Evolutionary conservation across 2,888 invertebrate species (phyloP).

Genomic region (Shargacucullia verbasci): DNA sequence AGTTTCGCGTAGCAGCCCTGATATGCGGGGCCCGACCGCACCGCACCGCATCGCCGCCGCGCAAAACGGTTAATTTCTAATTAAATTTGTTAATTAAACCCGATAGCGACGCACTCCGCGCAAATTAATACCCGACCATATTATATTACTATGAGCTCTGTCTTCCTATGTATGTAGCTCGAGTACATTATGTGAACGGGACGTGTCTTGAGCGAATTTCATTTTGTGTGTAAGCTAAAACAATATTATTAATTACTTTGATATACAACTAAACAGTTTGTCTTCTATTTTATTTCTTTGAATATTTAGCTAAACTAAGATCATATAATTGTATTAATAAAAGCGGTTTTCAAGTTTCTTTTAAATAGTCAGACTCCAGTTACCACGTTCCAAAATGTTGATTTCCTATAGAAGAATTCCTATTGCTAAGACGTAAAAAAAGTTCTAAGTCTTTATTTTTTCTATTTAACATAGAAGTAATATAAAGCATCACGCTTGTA

Average conservation of each 20-base stretch:
- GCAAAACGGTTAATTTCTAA: slow-evolving; percentile 89
- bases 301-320: too few species aligned
- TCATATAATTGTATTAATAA: too few species aligned
- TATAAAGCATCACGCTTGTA: too few species aligned
- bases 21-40: slow-evolving; percentile 58
- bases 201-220: not conserved
- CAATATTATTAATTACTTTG: too few species aligned
- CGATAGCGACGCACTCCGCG: slow-evolving; percentile 74
- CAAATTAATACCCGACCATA: slow-evolving; percentile 80
- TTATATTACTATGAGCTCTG: slow-evolving; percentile 66
- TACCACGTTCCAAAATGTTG: too few species aligned
- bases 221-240: not conserved
- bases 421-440: too few species aligned
- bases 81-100: slow-evolving; percentile 90
- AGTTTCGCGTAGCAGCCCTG: slow-evolving; percentile 64
- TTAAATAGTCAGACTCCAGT: too few species aligned
- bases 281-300: too few species aligned
- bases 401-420: too few species aligned
- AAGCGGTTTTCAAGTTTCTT: not conserved
- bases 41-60: slow-evolving; percentile 59
- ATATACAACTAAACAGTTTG: too few species aligned
- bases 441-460: too few species aligned
- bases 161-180: slow-evolving; percentile 43
- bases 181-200: slow-evolving; percentile 18
- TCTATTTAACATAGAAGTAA: too few species aligned